Percentiles rank a stretch among this genome's conserved stretches.
These are phyloP conservation scores for Cossypha polioptera DNA, from an alignment of 2,797 vertebrate genomes.

Conservation along the genomic window DNA sequence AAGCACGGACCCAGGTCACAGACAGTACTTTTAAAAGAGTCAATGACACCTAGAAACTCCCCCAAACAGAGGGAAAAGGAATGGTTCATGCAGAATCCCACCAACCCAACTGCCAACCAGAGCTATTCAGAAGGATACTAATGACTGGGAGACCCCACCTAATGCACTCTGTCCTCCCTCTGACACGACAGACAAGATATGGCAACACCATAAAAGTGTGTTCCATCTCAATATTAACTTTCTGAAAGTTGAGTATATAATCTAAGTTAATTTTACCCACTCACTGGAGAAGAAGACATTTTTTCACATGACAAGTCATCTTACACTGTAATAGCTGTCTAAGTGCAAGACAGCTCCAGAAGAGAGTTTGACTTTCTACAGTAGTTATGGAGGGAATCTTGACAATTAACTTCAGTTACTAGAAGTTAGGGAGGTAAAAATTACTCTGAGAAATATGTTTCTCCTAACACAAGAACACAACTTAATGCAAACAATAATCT, in stretches of 20 bases:
- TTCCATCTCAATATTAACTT: neutral
- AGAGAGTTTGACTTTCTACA: neutral
- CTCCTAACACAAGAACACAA: neutral
- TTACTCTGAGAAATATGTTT: neutral
- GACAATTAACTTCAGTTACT: neutral
- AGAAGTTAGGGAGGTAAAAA: neutral
- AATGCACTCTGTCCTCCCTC: neutral
- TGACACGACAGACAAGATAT: neutral
- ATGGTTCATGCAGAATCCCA: neutral
- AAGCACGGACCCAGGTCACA: neutral
- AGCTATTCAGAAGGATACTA: neutral
- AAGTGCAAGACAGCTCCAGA: neutral
- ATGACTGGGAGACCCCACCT: neutral
- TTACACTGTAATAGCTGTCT: neutral
- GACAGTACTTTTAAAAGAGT: neutral
- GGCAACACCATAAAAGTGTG: neutral
- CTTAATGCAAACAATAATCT: neutral
- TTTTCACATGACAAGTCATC: neutral
- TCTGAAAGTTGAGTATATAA: neutral
- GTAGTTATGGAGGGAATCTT: neutral
- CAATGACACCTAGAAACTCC: neutral
- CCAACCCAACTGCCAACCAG: rapidly evolving
- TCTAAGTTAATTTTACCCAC: neutral
- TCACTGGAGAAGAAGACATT: neutral
- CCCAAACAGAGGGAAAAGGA: neutral